Conservation (phyloP, 2,113 vertebrate species). For the Manacus vitellinus region DNA sequence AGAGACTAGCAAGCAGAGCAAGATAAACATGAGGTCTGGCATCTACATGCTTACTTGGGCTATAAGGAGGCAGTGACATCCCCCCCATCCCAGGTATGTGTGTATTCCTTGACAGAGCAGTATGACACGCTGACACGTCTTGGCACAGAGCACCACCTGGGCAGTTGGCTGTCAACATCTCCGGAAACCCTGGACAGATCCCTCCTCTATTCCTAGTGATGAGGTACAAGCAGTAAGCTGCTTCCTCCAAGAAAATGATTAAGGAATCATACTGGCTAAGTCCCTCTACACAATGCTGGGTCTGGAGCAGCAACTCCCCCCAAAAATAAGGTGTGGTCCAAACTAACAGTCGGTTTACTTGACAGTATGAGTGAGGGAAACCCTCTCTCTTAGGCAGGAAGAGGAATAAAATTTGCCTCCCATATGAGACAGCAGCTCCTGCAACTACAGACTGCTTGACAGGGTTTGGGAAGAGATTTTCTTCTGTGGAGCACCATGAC, state of each 20-base stretch:
- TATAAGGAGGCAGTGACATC: neutral
- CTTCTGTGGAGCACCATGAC: accelerated
- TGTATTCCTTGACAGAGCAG: neutral
- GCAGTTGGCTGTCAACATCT: accelerated
- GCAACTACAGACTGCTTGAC: neutral
- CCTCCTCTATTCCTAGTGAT: neutral
- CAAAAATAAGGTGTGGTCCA: neutral
- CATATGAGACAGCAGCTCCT: neutral
- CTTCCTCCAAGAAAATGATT: neutral
- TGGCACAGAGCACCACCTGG: neutral
- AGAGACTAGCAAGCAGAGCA: neutral
- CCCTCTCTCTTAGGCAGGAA: neutral
- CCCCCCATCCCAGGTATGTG: neutral
- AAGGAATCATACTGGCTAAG: neutral
- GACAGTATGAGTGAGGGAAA: neutral
- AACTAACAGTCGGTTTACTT: neutral
- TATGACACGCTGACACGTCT: accelerated
- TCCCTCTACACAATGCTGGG: neutral
- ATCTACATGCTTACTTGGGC: neutral
- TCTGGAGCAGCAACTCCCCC: neutral
- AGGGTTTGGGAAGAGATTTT: neutral
- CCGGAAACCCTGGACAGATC: neutral
- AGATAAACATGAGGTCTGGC: neutral
- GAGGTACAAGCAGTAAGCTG: neutral
- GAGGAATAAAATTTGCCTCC: neutral